Evolutionary conservation across 2,888 invertebrate genomes (phyloP).

Genomic region (Pseudococcus viburni): DNA sequence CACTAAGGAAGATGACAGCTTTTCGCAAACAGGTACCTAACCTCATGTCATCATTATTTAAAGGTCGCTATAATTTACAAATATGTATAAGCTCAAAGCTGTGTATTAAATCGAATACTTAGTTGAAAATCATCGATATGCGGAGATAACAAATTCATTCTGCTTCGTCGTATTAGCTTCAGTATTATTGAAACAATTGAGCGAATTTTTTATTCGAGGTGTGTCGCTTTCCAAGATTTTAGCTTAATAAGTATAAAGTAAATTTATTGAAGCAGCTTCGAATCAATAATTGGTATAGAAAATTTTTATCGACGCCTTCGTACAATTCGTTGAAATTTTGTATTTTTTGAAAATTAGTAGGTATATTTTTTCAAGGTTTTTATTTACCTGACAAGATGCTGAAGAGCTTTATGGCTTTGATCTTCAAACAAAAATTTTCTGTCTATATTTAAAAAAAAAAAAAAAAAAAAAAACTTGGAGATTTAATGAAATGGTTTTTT

Average conservation of each 20-base stretch:
- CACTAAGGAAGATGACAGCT: constrained; percentile 56
- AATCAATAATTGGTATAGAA: background rate
- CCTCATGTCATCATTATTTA: background rate
- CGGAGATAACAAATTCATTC: constrained; percentile 22
- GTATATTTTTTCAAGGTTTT: background rate
- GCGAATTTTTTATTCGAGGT: constrained; percentile 33
- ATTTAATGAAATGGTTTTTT: background rate
- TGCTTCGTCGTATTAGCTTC: constrained; percentile 37
- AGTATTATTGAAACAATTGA: background rate
- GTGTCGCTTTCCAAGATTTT: constrained; percentile 43
- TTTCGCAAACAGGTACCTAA: constrained; percentile 62
- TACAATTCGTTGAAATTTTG: background rate
- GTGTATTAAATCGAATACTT: background rate
- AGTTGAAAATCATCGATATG: background rate
- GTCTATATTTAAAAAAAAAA: background rate
- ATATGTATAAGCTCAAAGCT: background rate
- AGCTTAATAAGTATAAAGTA: background rate
- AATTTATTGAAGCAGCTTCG: constrained; percentile 20
- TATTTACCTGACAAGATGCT: too few relatives aligned
- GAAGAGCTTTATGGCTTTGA: background rate
- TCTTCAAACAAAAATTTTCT: background rate
- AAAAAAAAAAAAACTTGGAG: background rate
- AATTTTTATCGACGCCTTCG: background rate
- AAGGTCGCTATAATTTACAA: background rate
- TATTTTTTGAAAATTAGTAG: background rate